Evolutionary conservation across 2,888 invertebrate species (phyloP).

Genomic region (Amphipyra tragopoginis): DNA sequence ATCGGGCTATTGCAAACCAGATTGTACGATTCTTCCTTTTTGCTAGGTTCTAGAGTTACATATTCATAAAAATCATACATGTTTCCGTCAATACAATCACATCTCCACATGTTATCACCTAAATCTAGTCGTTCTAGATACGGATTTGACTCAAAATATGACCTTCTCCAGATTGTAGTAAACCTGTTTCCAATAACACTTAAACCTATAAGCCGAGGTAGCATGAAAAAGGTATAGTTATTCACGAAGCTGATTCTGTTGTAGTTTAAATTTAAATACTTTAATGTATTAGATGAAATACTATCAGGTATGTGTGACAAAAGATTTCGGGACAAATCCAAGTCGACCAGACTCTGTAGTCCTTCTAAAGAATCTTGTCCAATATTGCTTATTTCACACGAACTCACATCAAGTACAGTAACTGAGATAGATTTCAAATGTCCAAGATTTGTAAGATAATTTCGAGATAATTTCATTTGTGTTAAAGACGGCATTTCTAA

Average conservation of each 20-base stretch:
- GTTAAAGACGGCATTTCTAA: constrained; percentile 90
- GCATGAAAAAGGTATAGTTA: constrained; percentile 91
- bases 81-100: constrained; percentile 91
- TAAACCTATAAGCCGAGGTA: constrained; percentile 90
- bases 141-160: constrained; percentile 90
- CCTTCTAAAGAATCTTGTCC: constrained; percentile 89
- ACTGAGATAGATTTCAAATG: constrained; percentile 90
- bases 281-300: constrained; percentile 90
- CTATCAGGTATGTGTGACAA: constrained; percentile 91
- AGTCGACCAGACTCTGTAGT: constrained; percentile 89
- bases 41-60: constrained; percentile 89
- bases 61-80: constrained; percentile 91
- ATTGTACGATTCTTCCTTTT: constrained; percentile 84
- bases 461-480: constrained; percentile 91
- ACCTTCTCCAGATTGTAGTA: constrained; percentile 90
- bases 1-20: constrained; percentile 92
- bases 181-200: constrained; percentile 93
- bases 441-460: constrained; percentile 90
- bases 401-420: constrained; percentile 90
- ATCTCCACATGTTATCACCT: constrained; percentile 94
- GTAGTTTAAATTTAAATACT: constrained; percentile 90
- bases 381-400: constrained; percentile 91
- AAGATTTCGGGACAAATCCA: constrained; percentile 92
- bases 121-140: constrained; percentile 90
- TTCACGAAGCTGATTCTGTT: constrained; percentile 91